Conservation (phyloP, 1,140 invertebrate genomes). For the Subanguina moxae region DNA sequence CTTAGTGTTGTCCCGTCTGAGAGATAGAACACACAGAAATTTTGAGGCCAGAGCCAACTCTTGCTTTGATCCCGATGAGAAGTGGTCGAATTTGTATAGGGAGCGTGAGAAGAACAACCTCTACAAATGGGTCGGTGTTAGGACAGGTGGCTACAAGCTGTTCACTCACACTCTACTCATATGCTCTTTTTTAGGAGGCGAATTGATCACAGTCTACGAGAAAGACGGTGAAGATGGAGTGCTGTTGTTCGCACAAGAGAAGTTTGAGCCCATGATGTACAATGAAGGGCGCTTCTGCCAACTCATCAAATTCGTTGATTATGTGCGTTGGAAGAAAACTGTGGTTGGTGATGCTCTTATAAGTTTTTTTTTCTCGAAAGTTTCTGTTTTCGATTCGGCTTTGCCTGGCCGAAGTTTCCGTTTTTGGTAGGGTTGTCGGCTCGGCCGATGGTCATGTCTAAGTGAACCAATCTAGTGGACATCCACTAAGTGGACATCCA, state of each 20-base stretch:
- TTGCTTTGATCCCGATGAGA: slow-evolving; percentile 59
- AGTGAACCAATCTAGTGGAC: too few relatives aligned
- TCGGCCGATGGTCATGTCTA: too few relatives aligned
- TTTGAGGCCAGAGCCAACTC: neutral
- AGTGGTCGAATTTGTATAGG: slow-evolving; percentile 63
- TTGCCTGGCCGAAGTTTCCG: too few relatives aligned
- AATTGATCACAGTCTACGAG: slow-evolving; percentile 70
- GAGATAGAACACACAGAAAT: neutral
- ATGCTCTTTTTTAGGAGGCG: slow-evolving; percentile 61
- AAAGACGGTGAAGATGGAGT: slow-evolving; percentile 68
- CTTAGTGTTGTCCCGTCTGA: neutral
- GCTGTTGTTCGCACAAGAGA: slow-evolving; percentile 78
- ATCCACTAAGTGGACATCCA: too few relatives aligned
- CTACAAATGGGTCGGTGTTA: slow-evolving; percentile 62
- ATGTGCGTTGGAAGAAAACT: slow-evolving; percentile 83
- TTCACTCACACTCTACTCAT: too few relatives aligned
- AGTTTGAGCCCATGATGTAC: slow-evolving; percentile 81
- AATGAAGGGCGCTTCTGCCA: slow-evolving; percentile 76
- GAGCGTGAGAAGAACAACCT: slow-evolving; percentile 62
- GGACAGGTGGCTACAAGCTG: slow-evolving; percentile 43
- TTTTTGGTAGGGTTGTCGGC: too few relatives aligned
- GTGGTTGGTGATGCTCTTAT: slow-evolving; percentile 69
- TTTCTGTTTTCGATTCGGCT: too few relatives aligned
- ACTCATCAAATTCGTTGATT: slow-evolving; percentile 81
- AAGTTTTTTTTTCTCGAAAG: too few relatives aligned